A percentile compares a stretch with the other conserved stretches of the same genome.
Evolutionary conservation across 2,888 invertebrate genomes (phyloP).

Genomic region (Rhabditoides inermis): DNA sequence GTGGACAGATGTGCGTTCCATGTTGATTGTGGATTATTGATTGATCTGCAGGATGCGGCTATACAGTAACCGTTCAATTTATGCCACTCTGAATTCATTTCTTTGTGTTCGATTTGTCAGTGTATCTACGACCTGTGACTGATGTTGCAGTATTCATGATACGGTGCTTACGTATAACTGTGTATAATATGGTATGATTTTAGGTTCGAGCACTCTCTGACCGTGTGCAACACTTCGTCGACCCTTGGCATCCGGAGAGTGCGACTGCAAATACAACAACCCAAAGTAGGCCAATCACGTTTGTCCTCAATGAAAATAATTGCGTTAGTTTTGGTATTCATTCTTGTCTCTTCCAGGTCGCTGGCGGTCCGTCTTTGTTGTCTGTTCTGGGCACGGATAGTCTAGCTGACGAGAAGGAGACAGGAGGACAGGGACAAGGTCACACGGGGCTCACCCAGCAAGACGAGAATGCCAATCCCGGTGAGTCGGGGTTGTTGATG

Average conservation of each 20-base stretch:
- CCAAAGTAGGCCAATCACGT: conserved; percentile 13
- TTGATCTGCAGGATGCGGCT: neutral
- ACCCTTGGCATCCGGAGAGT: conserved; percentile 32
- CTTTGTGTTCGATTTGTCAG: no score
- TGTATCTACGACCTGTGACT: no score
- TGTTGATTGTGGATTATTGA: neutral
- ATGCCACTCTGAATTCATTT: no score
- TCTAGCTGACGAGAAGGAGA: no score
- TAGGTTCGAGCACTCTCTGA: conserved; percentile 43
- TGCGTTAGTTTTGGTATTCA: conserved; percentile 1
- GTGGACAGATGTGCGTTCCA: conserved; percentile 40
- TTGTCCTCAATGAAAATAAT: neutral
- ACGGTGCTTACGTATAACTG: no score
- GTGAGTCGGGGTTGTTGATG: no score
- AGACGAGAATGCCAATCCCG: no score
- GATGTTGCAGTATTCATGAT: no score
- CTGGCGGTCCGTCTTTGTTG: conserved; percentile 43
- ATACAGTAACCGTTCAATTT: neutral
- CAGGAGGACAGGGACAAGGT: no score
- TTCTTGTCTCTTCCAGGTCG: conserved; percentile 6
- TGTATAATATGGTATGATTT: conserved; percentile 1
- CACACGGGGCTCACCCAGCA: no score
- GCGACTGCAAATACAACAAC: conserved; percentile 28
- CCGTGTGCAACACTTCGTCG: conserved; percentile 30
- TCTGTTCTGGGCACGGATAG: no score